Base-by-base conservation (phyloP, 1,140 invertebrate genomes). In the Paralvinella palmiformis region DNA sequence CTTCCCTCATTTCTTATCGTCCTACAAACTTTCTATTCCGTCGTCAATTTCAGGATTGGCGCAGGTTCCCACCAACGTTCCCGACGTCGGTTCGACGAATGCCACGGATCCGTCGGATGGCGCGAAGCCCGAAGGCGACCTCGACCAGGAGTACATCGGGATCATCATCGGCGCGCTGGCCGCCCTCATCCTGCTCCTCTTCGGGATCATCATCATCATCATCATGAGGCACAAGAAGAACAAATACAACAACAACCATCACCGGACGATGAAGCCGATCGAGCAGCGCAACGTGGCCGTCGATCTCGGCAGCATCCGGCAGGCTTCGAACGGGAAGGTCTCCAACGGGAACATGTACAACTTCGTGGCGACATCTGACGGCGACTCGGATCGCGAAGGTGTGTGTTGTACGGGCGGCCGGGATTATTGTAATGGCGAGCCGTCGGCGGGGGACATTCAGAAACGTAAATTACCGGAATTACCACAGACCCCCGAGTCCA, bases 161-260 rank as follows among this genome's bases (percentile, higher is more conserved):
- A 82, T 91, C 33, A 87, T 90, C 24, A 90, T 90, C 59, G 90
- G 89, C 0, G 86, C 87, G 0, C 73, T 92, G 48, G 89, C 89
- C 0, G 86, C 89, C 59, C 85, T 92, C 20, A 83, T 88, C 2
- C 84, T 87, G 24, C 20, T 59, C 41, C 17, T 59, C 56, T 6
- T 59, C 22, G 86, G 87, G 0, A 86, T 87, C 13, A 87, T 90
- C 66, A 87, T 90, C 76, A 81, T 88, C 32, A 83, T 91, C 60
- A 85, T 89, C 75, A 85, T 89, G 7, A 82, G 89, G 32, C 82
- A 89, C 72, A 86, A 89, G 66, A 85, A 88, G 10, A 5, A 24
- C 24, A 60, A 60, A 33, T 60, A 41, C 41, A 6, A 81, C 58
- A 86, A 88, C 85, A 87, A 88, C 73, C 89, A 89, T 68, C 87